phyloP scores from a whole-genome alignment of 2,113 vertebrate genomes.

The Chlorodrepanis virens region DNA sequence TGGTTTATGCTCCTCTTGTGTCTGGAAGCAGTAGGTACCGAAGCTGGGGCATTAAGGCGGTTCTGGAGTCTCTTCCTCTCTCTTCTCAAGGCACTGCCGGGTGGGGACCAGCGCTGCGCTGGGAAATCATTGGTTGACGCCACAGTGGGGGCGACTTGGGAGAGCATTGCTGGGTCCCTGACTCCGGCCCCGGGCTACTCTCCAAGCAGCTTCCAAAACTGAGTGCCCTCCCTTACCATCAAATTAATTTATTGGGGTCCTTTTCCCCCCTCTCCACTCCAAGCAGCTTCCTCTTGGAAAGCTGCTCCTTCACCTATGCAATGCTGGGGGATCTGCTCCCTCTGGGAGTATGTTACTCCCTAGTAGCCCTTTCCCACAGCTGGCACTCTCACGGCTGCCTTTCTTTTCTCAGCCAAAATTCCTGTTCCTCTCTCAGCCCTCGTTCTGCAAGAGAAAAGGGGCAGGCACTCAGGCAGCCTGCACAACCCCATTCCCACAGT shows the following conservation, averaged over 20 bases:
- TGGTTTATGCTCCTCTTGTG: background rate
- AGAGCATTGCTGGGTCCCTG: background rate
- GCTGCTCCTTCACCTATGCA: background rate
- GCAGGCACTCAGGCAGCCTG: background rate
- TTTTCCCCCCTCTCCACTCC: background rate
- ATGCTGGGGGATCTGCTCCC: background rate
- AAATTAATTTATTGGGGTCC: background rate
- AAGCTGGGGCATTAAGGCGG: background rate
- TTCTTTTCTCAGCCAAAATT: background rate
- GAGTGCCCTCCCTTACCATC: background rate
- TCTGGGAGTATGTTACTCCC: background rate
- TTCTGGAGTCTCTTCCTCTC: background rate
- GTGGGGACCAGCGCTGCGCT: background rate
- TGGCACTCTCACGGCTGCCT: background rate
- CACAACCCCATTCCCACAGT: rapidly evolving
- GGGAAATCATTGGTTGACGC: rapidly evolving
- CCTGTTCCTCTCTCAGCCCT: background rate
- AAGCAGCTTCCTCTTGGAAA: background rate
- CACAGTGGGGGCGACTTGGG: rapidly evolving
- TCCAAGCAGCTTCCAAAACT: background rate
- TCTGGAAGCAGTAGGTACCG: background rate
- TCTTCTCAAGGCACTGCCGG: rapidly evolving
- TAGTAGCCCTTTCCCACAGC: background rate
- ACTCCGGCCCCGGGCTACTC: background rate
- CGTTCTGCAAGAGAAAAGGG: background rate